Base-by-base conservation (phyloP, 2,113 vertebrate genomes). In the Malurus alboscapulatus region DNA sequence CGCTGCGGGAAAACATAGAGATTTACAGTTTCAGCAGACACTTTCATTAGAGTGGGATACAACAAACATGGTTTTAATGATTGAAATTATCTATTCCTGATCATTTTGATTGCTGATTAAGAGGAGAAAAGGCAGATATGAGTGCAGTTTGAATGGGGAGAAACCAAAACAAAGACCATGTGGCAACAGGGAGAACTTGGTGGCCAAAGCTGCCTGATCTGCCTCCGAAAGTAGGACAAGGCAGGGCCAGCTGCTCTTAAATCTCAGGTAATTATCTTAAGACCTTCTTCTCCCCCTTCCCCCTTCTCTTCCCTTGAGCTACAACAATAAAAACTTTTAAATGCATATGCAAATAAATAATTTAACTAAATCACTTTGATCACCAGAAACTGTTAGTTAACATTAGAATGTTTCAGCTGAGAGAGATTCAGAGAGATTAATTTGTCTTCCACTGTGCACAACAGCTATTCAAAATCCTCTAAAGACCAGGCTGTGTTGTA, bases 261-360 rank as follows among this genome's bases (percentile, higher is more conserved):
- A 94, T 76, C 85, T 88, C 93, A 88, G 69, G 71, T 86, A 95
- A 95, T 96, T 95, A 89, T 88, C 87, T 84, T 30, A 91, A 68
- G 75, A 88, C 76, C 82, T 65, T 65, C n/a, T 80, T 68, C 65
- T 48, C 54, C 45, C 47, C 81, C 66, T 77, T 95, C 55, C 29
- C 34, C 45, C 25, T 67, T 71, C 80, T 59, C 57, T 85, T 44
- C 67, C 61, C 48, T 18, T 58, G 62, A 96, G 71, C 63, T 89
- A 77, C 66, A 93, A 92, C 89, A 95, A 96, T 93, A 89, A 96
- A 96, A 96, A 94, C 62, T 66, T 96, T 88, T 86, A 95, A 93
- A 88, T 93, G 86, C 92, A 87, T 95, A 91, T 87, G 76, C 96
- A 96, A 97, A 97, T 97, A 96, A 97, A 96, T 97, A 96, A 97